Evolutionary conservation across 2,888 invertebrate species (phyloP).

Genomic region (Lottia scabra): DNA sequence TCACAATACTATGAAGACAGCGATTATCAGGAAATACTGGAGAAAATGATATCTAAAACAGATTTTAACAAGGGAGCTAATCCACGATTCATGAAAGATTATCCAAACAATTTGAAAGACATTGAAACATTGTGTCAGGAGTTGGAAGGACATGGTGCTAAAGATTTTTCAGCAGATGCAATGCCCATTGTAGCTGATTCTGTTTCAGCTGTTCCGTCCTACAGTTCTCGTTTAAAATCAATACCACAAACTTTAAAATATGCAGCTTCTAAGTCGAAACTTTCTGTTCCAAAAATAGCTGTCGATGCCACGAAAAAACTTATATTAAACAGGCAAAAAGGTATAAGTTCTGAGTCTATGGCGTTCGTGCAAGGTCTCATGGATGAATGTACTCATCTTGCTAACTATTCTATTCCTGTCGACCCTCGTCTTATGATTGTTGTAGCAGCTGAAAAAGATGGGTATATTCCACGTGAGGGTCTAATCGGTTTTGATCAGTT

Average conservation of each 20-base stretch:
- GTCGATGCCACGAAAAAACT: background rate
- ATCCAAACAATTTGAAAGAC: constrained; percentile 4
- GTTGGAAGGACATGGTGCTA: too few relatives aligned
- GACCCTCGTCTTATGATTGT: constrained; percentile 92
- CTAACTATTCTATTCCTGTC: constrained; percentile 86
- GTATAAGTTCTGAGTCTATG: constrained; percentile 76
- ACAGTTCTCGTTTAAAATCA: too few relatives aligned
- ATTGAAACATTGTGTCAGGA: background rate
- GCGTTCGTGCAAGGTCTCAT: constrained; percentile 97
- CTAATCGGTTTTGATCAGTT: constrained; percentile 85
- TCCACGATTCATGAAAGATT: constrained; percentile 33
- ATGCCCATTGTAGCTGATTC: too few relatives aligned
- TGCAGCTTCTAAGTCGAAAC: constrained; percentile 27
- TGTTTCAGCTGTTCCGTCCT: too few relatives aligned
- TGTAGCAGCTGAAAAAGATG: constrained; percentile 88
- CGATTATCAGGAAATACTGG: constrained; percentile 76
- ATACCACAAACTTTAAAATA: constrained; percentile 22
- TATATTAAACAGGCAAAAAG: background rate
- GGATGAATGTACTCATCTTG: constrained; percentile 98
- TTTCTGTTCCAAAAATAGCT: constrained; percentile 8
- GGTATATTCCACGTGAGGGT: constrained; percentile 86
- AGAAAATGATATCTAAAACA: constrained; percentile 61
- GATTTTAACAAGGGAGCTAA: constrained; percentile 54
- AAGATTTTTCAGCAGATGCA: too few relatives aligned
- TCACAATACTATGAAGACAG: constrained; percentile 87